phyloP scores from a whole-genome alignment of 2,113 vertebrate species.

The Morone chrysops region DNA sequence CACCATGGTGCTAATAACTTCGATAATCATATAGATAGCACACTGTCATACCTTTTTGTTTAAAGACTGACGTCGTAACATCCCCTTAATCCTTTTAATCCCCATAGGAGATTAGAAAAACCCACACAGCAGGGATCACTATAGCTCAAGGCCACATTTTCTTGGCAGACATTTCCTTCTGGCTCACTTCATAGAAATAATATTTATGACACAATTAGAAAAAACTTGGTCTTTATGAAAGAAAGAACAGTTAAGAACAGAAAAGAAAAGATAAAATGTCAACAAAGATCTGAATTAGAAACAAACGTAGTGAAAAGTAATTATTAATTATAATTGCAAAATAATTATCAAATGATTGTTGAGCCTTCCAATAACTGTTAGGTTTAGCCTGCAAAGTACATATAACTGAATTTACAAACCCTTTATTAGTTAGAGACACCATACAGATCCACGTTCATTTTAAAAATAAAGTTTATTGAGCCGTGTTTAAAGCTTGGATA shows the following conservation, averaged over 20 bases:
- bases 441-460: not conserved
- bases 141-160: not conserved
- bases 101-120: not conserved
- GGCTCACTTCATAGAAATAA: not conserved
- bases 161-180: slow-evolving; percentile 26
- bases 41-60: not conserved
- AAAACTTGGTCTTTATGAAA: not conserved
- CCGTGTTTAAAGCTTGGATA: not conserved
- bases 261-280: not conserved
- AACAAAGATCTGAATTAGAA: not conserved
- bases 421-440: not conserved
- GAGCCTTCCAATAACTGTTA: not conserved
- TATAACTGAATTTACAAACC: not conserved
- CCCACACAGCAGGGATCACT: not conserved
- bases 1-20: not conserved
- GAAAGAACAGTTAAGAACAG: not conserved
- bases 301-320: not conserved
- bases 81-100: not conserved
- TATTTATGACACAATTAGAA: slow-evolving; percentile 24
- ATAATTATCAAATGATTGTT: not conserved
- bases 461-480: slow-evolving; percentile 13
- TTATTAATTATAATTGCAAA: not conserved
- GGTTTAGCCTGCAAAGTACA: not conserved
- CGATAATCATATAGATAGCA: not conserved
- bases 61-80: not conserved